Conservation (phyloP, 92 coral and sea anemone genomes). For the Blastomussa wellsi region DNA sequence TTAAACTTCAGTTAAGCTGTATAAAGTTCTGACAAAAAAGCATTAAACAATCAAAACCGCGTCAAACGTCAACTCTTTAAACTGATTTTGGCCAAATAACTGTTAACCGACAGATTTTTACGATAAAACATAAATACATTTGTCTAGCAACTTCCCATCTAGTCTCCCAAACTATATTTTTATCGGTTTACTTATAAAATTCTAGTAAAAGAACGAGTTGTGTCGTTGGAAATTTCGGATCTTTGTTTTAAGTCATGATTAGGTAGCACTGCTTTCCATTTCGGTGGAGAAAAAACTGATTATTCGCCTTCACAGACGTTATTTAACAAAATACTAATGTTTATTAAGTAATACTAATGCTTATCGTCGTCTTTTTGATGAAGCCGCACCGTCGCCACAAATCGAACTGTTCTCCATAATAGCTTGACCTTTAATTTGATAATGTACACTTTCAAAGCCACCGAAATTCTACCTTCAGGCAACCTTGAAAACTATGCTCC, state of each 20-base stretch:
- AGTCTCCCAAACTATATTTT: neutral
- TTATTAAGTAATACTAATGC: neutral
- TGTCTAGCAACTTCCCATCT: neutral
- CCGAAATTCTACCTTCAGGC: slow-evolving; percentile 1
- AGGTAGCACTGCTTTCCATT: too few relatives aligned
- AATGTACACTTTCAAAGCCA: neutral
- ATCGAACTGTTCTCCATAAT: neutral
- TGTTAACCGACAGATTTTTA: neutral
- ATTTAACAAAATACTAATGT: neutral
- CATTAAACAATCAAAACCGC: neutral
- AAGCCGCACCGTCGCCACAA: neutral
- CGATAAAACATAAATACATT: neutral
- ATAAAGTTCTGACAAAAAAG: neutral
- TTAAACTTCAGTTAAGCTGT: neutral
- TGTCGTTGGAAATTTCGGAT: neutral
- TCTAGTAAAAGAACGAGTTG: neutral
- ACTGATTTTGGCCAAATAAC: neutral
- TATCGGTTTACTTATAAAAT: neutral
- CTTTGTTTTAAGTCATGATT: too few relatives aligned
- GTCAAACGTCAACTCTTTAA: neutral
- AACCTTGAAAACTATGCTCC: neutral
- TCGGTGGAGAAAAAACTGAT: neutral
- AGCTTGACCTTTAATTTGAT: neutral
- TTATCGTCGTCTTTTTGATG: neutral
- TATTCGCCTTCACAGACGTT: neutral